A percentile compares a stretch with the other conserved stretches of the same genome.
These are phyloP conservation scores for Brachypodius melanocephalos DNA, from an alignment of 2,113 vertebrate species.

Conservation along the genomic window DNA sequence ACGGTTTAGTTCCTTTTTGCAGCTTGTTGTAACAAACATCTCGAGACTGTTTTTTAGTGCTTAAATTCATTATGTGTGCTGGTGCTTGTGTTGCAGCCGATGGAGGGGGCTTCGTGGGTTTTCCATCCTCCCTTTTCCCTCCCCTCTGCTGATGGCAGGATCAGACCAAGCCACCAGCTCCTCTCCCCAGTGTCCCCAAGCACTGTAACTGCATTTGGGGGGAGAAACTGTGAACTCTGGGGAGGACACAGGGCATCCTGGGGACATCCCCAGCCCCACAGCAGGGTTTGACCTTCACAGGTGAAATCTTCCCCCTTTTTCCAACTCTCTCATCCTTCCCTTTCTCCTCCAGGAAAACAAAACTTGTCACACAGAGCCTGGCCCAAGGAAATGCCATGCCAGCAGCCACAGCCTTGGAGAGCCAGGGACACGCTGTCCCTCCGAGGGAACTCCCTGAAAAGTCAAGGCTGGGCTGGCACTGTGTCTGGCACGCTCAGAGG, in stretches of 20 bases:
- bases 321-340: background rate
- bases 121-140: background rate
- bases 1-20: background rate
- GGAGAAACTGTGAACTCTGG: background rate
- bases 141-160: background rate
- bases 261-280: background rate
- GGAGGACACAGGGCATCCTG: background rate
- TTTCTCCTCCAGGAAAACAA: background rate
- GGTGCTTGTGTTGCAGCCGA: accelerated
- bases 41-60: background rate
- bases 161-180: background rate
- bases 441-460: background rate
- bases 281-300: background rate
- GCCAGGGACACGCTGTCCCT: background rate
- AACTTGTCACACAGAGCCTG: background rate
- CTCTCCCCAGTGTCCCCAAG: background rate
- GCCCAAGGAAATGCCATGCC: background rate
- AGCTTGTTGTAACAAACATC: background rate
- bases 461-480: background rate
- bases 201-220: accelerated
- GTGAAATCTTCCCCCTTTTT: background rate
- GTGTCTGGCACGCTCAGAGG: background rate
- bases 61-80: accelerated
- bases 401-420: constrained; percentile 4
- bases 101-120: background rate